Conservation (phyloP, 2,888 invertebrate genomes). For the Encarsia formosa region DNA sequence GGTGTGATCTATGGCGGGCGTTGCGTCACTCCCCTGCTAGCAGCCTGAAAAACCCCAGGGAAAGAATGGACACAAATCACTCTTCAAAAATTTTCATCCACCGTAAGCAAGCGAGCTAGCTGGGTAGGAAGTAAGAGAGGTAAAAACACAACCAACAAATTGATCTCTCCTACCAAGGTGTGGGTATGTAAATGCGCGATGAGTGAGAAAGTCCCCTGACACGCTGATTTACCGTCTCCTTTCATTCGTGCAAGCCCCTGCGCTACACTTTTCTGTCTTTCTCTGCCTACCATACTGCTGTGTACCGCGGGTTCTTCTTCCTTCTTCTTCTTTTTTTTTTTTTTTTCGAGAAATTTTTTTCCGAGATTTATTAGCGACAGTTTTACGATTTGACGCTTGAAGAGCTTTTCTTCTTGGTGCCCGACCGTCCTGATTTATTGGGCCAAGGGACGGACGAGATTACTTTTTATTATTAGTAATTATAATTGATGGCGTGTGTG, state of each 20-base stretch:
- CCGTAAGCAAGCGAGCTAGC: conserved; percentile 11
- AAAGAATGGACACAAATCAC: no score
- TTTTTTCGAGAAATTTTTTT: conserved; percentile 22
- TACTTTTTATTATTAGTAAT: conserved; percentile 29
- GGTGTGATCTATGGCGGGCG: conserved; percentile 63
- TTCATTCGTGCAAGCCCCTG: conserved; percentile 16
- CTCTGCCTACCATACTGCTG: neutral
- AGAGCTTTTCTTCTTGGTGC: conserved; percentile 29
- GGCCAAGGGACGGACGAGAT: conserved; percentile 8
- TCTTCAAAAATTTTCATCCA: neutral
- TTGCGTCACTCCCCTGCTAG: conserved; percentile 65
- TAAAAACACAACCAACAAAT: conserved; percentile 22
- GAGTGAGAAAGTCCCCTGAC: conserved; percentile 28
- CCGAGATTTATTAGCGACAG: conserved; percentile 28
- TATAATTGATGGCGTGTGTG: conserved; percentile 25
- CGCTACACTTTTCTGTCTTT: neutral
- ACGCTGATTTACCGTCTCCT: conserved; percentile 27
- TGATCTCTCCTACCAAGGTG: conserved; percentile 26
- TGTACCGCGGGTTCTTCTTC: neutral
- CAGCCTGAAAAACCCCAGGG: no score
- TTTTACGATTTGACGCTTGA: conserved; percentile 30
- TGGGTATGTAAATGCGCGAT: conserved; percentile 27
- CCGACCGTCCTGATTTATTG: conserved; percentile 25
- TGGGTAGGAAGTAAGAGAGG: conserved; percentile 16
- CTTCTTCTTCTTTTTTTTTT: neutral